phyloP scores from a whole-genome alignment of 2,113 vertebrate species.

The Himantopus leucocephalus region DNA sequence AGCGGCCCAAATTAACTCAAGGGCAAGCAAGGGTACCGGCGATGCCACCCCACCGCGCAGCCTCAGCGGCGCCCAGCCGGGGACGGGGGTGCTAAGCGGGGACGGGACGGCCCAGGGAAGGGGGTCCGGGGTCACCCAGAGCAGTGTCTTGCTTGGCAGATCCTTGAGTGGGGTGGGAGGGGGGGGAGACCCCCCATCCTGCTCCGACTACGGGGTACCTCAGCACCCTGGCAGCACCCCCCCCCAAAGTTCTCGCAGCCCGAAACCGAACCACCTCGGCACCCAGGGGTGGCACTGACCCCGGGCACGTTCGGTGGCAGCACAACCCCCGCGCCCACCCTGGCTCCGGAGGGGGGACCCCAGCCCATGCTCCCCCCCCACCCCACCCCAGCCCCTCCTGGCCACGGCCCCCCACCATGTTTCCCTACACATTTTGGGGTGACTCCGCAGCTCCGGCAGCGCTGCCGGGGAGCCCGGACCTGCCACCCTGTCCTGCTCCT shows the following conservation, averaged over 20 bases:
- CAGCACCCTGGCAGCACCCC: background rate
- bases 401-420: rapidly evolving
- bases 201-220: rapidly evolving
- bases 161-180: background rate
- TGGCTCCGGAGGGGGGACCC: background rate
- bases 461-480: rapidly evolving
- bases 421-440: background rate
- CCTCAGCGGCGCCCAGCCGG: background rate
- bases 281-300: background rate
- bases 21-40: slow-evolving; percentile 80
- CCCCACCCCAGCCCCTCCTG: background rate
- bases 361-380: background rate
- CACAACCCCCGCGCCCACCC: background rate
- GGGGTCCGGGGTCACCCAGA: background rate
- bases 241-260: background rate
- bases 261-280: rapidly evolving
- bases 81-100: rapidly evolving
- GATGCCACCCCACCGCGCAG: background rate
- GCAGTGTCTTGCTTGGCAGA: too few relatives aligned
- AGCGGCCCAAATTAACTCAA: slow-evolving; percentile 82
- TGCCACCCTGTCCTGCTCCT: background rate
- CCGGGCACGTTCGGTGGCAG: rapidly evolving
- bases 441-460: background rate
- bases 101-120: background rate
- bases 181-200: background rate